Evolutionary conservation across 1,140 invertebrate species (phyloP).

Genomic region (Mya arenaria): DNA sequence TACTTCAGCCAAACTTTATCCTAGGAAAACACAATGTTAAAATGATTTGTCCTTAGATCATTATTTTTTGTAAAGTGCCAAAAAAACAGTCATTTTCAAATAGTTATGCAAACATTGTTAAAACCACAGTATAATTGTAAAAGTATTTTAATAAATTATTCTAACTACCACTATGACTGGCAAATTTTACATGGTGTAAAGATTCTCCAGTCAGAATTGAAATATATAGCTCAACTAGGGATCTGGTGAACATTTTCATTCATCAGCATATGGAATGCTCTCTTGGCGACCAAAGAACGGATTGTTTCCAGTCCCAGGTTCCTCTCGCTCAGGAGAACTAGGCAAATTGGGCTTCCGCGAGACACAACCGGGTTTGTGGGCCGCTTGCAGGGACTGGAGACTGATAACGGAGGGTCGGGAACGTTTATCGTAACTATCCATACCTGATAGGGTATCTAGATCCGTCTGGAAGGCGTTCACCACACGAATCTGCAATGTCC

Average conservation of each 20-base stretch:
- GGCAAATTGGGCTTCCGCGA: slow-evolving; percentile 75
- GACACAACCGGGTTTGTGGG: slow-evolving; percentile 61
- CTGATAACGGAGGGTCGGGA: slow-evolving; percentile 79
- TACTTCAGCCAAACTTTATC: too few species aligned
- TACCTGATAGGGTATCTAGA: slow-evolving; percentile 90
- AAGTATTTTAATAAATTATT: too few species aligned
- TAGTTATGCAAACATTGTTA: too few species aligned
- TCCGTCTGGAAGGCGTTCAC: slow-evolving; percentile 99
- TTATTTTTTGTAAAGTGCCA: too few species aligned
- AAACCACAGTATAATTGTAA: too few species aligned
- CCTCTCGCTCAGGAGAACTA: slow-evolving; percentile 76
- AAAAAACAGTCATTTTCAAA: too few species aligned
- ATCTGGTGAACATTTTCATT: slow-evolving; percentile 53
- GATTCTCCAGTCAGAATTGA: not conserved
- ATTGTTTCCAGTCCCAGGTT: slow-evolving; percentile 50
- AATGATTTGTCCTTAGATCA: too few species aligned
- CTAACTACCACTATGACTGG: too few species aligned
- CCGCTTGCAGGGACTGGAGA: slow-evolving; percentile 77
- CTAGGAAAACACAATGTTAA: too few species aligned
- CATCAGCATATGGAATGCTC: slow-evolving; percentile 79
- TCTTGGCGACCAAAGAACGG: slow-evolving; percentile 74
- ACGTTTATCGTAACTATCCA: slow-evolving; percentile 87
- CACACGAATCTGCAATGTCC: slow-evolving; percentile 98
- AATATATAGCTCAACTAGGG: not conserved
- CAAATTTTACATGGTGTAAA: not conserved